Conservation (phyloP, 2,113 vertebrate species). For the Anarhynchus alexandrinus region DNA sequence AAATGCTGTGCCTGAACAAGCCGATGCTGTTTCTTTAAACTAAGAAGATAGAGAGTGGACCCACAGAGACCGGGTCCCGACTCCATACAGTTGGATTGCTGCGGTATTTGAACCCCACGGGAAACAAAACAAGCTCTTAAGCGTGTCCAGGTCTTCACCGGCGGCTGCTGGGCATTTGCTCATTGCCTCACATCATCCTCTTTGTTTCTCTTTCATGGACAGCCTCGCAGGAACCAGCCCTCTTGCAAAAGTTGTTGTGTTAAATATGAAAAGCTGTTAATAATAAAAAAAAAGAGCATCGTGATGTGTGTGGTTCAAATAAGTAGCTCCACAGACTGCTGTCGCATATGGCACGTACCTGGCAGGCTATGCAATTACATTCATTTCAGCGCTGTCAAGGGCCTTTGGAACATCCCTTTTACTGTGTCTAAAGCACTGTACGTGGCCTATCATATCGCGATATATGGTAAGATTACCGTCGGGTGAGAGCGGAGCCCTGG, state of each 20-base stretch:
- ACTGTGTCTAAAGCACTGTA: not conserved
- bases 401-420: not conserved
- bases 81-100: not conserved
- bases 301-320: not conserved
- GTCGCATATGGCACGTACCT: rapidly evolving
- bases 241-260: not conserved
- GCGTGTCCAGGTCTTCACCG: not conserved
- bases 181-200: not conserved
- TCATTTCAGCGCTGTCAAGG: not conserved
- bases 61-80: not conserved
- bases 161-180: not conserved
- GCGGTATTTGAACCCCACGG: not conserved
- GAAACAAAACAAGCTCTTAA: not conserved
- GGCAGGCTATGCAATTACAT: not conserved
- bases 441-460: rapidly evolving
- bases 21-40: not conserved
- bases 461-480: rapidly evolving
- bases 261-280: not conserved
- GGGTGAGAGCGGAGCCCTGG: not conserved
- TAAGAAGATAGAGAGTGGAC: not conserved
- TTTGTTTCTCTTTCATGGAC: not conserved
- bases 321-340: rapidly evolving
- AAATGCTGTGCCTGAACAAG: not conserved
- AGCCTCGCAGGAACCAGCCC: not conserved
- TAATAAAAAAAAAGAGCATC: too few relatives aligned